Conservation (phyloP, 2,888 invertebrate genomes). For the Noctua janthina region DNA sequence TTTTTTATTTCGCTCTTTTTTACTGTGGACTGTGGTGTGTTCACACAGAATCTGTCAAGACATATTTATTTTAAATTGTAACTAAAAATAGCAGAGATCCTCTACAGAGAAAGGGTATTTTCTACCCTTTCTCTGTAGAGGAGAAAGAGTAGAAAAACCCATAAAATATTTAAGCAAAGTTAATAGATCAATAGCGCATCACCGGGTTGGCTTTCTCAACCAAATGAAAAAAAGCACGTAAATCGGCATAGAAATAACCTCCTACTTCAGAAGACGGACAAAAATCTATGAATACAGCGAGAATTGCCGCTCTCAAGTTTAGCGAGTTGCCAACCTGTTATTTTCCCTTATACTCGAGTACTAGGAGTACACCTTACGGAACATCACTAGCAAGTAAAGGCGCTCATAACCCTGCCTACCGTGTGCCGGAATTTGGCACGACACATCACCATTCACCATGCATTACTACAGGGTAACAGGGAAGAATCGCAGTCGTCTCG, state of each 20-base stretch:
- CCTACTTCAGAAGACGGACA: not conserved
- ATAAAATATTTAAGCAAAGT: too few relatives aligned
- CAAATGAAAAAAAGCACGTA: too few relatives aligned
- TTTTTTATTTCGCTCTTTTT: too few relatives aligned
- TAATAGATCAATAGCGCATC: too few relatives aligned
- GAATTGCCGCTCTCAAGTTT: not conserved
- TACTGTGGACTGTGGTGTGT: too few relatives aligned
- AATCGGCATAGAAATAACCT: not conserved
- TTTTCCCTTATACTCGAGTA: not conserved
- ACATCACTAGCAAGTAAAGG: conserved; percentile 47
- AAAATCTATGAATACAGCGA: not conserved
- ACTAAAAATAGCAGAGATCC: too few relatives aligned
- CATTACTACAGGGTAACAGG: conserved; percentile 41
- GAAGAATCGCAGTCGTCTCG: conserved; percentile 35
- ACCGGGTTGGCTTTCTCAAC: too few relatives aligned
- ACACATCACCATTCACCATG: conserved; percentile 42
- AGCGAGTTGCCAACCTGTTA: not conserved
- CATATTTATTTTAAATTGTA: too few relatives aligned
- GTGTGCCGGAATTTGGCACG: conserved; percentile 49
- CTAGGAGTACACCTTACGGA: not conserved
- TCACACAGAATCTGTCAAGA: too few relatives aligned
- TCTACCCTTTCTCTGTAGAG: too few relatives aligned
- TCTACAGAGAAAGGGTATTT: too few relatives aligned
- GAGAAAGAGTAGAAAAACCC: too few relatives aligned
- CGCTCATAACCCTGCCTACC: conserved; percentile 48